Base-by-base conservation (phyloP, 2,113 vertebrate species). In the Osmerus mordax region DNA sequence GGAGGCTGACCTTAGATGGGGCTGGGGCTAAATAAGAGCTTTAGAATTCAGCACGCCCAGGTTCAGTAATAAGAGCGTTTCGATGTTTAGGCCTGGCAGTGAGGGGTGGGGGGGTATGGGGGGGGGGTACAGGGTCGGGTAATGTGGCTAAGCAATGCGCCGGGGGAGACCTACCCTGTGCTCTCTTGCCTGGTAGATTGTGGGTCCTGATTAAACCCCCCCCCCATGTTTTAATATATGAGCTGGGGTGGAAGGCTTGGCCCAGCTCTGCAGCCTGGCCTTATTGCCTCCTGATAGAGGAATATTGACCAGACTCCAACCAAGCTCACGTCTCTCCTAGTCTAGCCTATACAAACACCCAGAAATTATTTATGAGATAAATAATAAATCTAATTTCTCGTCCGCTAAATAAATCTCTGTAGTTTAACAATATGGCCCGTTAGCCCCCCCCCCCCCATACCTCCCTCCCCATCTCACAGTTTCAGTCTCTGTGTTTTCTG, bases 1-100 rank as follows among this genome's bases (percentile, higher is more conserved):
- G 55, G 59, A 70, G 47, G 70, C 75, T 85, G 84, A 88, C 87
- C 77, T 86, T 75, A 70, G 79, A 73, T 75, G 79, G 82, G 78
- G 78, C 79, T 80, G 81, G 19, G 69, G 84, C 81, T 87, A 91
- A 92, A 93, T 92, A 85, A 87, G 79, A 47, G 81, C 81, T 88
- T 93, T 92, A 82, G 85, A 84, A 93, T 93, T 90, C 92, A 81
- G 78, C 63, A 81, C 85, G 28, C 81, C 82, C 88, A 68, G n/a
- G 78, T 78, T 75, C 87, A 86, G 84, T 94, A 93, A 94, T 94
- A 87, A 91, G 92, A 61, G 88, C 87, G 81, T 93, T 94, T 92
- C 93, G 88, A 89, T 82, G 91, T 87, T 92, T 90, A 87, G 90
- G 72, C 87, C 81, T 86, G 88, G 92, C 41, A 5, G 9, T 47